Evolutionary conservation across 2,888 invertebrate species (phyloP), one percentile per base, ranked within the genome.

Genomic region (Colletes collaris): DNA sequence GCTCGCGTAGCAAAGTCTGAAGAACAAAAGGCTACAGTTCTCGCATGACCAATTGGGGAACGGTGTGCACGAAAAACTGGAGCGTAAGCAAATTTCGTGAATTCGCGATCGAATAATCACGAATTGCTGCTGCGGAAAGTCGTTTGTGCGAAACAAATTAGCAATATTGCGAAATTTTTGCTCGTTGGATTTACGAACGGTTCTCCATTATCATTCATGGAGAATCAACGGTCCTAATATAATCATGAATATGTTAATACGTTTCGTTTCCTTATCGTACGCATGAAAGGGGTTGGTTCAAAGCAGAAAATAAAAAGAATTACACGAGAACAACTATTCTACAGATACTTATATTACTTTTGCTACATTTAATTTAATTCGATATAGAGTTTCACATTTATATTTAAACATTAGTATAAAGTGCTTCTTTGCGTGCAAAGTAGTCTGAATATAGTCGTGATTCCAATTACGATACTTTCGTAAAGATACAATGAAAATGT

Each of bases 61-160:
- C 66, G 63, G 27, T 59, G 67, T 40, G 63, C 59, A 44, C 58
- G 79, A 65, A 79, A 79, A 78, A 79, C 53, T 79, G 63, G 79
- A 62, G 79, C 79, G 79, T 79, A 79, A 79, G 73, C 68, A 53
- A 80, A 79, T 80, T 80, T 79, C 74, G 68, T 80, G 73, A 81
- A 81, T 79, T 79, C 70, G 67, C 70, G 66, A 75, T 81, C 70
- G 74, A 55, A 59, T 79, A 75, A 81, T 79, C 74, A 65, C 44
- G 79, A 74, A 79, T 68, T 50, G 73, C 67, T 56, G 55, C 64
- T 13, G 63, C 40, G 27, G 74, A 60, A 62, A 74, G 66, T 58
- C 74, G 64, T 79, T 73, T 80, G 67, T 58, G 49, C 66, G 58
- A 80, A 79, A 79, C 53, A 65, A 81, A 74, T 74, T 68, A 66